Percentiles rank a stretch among this genome's conserved stretches.
These are phyloP conservation scores for Taenioides sp. DNA, from an alignment of 2,797 vertebrate genomes.

Conservation along the genomic window DNA sequence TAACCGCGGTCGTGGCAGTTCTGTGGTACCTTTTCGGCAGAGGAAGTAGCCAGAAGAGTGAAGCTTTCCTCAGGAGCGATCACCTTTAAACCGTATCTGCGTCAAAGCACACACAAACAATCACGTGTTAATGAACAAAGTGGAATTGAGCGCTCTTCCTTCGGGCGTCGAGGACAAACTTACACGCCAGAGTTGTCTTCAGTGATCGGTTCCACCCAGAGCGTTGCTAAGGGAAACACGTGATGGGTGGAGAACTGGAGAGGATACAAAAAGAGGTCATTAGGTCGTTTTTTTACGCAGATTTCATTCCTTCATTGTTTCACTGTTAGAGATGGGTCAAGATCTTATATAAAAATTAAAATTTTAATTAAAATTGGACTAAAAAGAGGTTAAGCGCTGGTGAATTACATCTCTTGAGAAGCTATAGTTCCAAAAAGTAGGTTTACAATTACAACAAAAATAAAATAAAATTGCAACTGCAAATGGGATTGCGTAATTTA, in stretches of 20 bases:
- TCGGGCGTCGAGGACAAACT: constrained; percentile 61
- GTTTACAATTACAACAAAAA: no score
- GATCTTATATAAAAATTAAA: no score
- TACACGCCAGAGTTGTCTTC: constrained; percentile 88
- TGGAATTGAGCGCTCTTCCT: background rate
- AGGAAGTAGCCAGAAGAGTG: constrained; percentile 87
- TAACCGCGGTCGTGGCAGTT: background rate
- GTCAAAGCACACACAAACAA: constrained; percentile 10
- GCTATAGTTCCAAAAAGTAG: no score
- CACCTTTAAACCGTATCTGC: constrained; percentile 89
- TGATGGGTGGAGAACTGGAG: constrained; percentile 97
- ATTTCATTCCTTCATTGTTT: background rate
- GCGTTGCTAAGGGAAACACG: constrained; percentile 89
- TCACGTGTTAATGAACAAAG: background rate
- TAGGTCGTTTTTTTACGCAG: background rate
- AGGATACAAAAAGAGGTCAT: background rate
- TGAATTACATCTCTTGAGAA: no score
- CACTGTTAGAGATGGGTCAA: no score
- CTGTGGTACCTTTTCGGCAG: constrained; percentile 88
- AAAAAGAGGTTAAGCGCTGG: no score
- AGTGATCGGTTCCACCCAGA: constrained; percentile 93
- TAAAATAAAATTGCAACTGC: no score
- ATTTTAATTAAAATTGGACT: no score
- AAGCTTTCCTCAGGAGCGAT: constrained; percentile 94
- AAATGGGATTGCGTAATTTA: no score